Percentiles rank a stretch among this genome's conserved stretches.
phyloP scores from a whole-genome alignment of 2,888 invertebrate genomes.

The Temnothorax rugatulus region DNA sequence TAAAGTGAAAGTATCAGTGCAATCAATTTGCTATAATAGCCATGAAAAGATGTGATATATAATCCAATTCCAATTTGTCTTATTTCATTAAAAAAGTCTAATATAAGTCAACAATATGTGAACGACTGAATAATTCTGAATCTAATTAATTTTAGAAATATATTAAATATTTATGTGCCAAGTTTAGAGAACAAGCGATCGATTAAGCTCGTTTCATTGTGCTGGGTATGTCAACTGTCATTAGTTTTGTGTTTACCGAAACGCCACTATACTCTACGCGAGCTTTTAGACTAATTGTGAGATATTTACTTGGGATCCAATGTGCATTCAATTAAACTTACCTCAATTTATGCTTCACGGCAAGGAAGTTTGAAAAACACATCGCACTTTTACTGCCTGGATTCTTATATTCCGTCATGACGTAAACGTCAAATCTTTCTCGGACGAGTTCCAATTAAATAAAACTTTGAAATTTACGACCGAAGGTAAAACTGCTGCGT shows the following conservation, averaged over 20 bases:
- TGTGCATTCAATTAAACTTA: conserved; percentile 49
- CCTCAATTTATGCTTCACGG: conserved; percentile 26
- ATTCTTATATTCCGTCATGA: not conserved
- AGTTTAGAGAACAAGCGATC: not conserved
- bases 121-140: not conserved
- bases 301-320: conserved; percentile 2
- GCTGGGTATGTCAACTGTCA: conserved; percentile 9
- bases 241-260: conserved; percentile 26
- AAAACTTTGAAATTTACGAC: conserved; percentile 29
- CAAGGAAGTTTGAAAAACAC: conserved; percentile 1
- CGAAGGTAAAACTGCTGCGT: not conserved
- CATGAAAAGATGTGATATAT: not conserved
- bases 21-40: not conserved
- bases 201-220: conserved; percentile 17
- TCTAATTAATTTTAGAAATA: not conserved
- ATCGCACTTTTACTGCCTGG: not conserved
- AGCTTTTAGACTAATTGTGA: conserved; percentile 27
- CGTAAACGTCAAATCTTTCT: not conserved
- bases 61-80: not conserved
- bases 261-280: not conserved
- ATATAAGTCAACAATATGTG: not conserved
- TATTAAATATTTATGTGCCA: not conserved
- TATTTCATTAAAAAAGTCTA: not conserved
- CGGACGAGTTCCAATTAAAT: conserved; percentile 14
- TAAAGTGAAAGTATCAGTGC: not conserved